Base-by-base conservation (phyloP, 2,888 invertebrate genomes). In the Sinhomidia bicolor region DNA sequence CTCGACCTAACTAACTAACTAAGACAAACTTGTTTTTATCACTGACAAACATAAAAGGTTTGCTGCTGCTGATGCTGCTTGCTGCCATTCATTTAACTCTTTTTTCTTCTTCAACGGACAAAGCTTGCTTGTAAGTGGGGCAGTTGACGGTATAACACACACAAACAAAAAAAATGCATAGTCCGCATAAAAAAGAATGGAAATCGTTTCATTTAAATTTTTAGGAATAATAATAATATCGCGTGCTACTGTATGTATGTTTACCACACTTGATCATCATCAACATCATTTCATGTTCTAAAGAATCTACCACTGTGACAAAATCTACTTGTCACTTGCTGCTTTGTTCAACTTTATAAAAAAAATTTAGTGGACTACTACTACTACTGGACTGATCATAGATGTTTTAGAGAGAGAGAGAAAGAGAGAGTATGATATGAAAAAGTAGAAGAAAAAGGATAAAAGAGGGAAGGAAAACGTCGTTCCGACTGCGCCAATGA, bases 401-500 rank as follows among this genome's bases (percentile, higher is more conserved):
- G n/a, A 68, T 74, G 32, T 20, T 62, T 17, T 32, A 17, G 5
- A 79, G 79, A 79, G 57, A 57, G 60, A n/a, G 17, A 41, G n/a
- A n/a, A n/a, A n/a, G n/a, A 71, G n/a, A 12, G 20, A 23, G n/a
- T 62, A 36, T n/a, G 7, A 60, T 12, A 41, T 17, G 10, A 44
- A 76, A 7, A 51, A 23, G 47, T 29, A 54, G 26, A 60, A 20
- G 41, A 20, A 54, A 78, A 29, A 10, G 4, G 23, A 74, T 5
- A 17, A 54, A 79, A 57, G 41, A 5, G 7, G 7, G 36, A 36
- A 36, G 36, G 36, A 36, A 36, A 65, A 20, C 20, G 36, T 68
- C 36, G 44, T 62, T 51, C 62, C 23, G 17, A 36, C 78, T 85
- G 85, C 65, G 85, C 36, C 78, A 78, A 78, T 76, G 85, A 78